A percentile compares a stretch with the other conserved stretches of the same genome.
Conservation (phyloP, 2,113 vertebrate genomes). For the Edolisoma coerulescens region DNA sequence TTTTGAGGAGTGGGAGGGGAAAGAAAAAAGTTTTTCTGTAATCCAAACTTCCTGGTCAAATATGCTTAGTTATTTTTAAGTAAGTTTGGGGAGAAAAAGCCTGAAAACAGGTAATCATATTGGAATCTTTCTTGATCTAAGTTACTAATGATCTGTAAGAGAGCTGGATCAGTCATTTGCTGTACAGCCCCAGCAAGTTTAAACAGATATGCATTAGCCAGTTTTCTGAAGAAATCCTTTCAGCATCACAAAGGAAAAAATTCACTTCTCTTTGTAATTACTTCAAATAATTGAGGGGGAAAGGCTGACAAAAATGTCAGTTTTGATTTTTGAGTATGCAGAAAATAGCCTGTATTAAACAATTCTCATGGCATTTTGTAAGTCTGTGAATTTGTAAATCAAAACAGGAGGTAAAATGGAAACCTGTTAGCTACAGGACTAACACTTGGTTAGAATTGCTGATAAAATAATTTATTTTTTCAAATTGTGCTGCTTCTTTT, state of each 20-base stretch:
- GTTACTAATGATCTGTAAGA: neutral
- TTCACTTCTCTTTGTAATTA: neutral
- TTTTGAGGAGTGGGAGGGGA: neutral
- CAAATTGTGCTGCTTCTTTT: neutral
- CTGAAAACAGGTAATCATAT: neutral
- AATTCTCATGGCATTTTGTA: neutral
- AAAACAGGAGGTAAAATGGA: neutral
- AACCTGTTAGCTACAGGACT: neutral
- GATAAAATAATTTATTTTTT: neutral
- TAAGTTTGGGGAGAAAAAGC: neutral
- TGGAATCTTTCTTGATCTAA: neutral
- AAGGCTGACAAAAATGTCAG: neutral
- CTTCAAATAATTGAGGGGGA: neutral
- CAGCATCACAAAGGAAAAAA: neutral
- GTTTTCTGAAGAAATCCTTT: neutral
- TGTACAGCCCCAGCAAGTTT: neutral
- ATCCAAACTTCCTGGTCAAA: neutral
- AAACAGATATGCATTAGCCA: neutral
- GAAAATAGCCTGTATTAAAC: neutral
- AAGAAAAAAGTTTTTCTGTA: neutral
- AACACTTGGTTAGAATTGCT: neutral
- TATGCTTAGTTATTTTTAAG: neutral
- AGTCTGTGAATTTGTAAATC: neutral
- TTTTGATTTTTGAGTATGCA: neutral
- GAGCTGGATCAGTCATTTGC: neutral